Percentiles rank a stretch among this genome's conserved stretches.
Conservation (phyloP, 2,888 invertebrate genomes). For the Leptopilina syphax region DNA sequence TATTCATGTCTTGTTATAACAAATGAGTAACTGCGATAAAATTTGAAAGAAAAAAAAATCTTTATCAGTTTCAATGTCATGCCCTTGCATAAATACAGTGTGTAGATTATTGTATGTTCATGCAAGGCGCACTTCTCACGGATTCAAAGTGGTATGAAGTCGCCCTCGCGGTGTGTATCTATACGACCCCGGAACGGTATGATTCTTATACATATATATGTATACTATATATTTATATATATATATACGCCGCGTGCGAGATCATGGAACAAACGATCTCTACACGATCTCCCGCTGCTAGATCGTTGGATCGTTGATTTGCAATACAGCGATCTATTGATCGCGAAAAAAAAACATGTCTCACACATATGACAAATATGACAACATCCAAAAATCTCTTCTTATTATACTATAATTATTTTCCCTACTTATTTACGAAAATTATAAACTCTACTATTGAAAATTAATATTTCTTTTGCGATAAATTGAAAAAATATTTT, state of each 20-base stretch:
- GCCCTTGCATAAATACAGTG: slow-evolving; percentile 28
- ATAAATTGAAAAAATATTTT: too few species aligned
- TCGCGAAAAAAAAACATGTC: slow-evolving; percentile 67
- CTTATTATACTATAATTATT: too few species aligned
- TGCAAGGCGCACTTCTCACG: slow-evolving; percentile 66
- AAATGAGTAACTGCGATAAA: background rate
- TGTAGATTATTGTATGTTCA: slow-evolving; percentile 34
- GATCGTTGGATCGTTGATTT: slow-evolving; percentile 70
- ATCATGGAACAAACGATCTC: slow-evolving; percentile 72
- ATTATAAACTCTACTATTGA: too few species aligned
- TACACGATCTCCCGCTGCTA: slow-evolving; percentile 74
- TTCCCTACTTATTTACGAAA: too few species aligned
- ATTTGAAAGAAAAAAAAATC: background rate
- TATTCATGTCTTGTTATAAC: slow-evolving; percentile 1
- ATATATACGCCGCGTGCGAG: slow-evolving; percentile 66
- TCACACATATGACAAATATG: slow-evolving; percentile 58
- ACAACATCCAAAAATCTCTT: slow-evolving; percentile 7
- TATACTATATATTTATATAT: slow-evolving; percentile 65
- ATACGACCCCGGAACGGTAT: slow-evolving; percentile 60
- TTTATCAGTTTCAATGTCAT: slow-evolving; percentile 19
- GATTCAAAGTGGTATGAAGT: slow-evolving; percentile 64
- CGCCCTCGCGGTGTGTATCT: slow-evolving; percentile 50
- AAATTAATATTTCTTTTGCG: too few species aligned
- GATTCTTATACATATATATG: slow-evolving; percentile 67
- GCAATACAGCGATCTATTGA: slow-evolving; percentile 72